Percentiles rank a stretch among this genome's conserved stretches.
Conservation (phyloP, 1,140 invertebrate genomes). For the Drosophila lacteicornis region DNA sequence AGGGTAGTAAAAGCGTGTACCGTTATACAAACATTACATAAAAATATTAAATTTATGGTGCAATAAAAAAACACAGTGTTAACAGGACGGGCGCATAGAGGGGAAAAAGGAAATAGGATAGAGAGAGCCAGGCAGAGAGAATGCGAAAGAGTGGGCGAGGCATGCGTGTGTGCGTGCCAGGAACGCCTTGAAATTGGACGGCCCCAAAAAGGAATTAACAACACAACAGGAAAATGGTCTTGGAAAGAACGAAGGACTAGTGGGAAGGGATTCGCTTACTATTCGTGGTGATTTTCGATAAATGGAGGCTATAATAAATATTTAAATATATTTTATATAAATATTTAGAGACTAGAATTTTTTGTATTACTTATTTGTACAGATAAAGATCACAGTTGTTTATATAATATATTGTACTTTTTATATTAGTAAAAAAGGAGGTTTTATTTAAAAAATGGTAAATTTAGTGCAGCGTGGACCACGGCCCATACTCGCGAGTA, state of each 20-base stretch:
- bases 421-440: no score
- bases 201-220: conserved; percentile 55
- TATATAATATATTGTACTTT: no score
- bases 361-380: neutral
- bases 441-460: no score
- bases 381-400: neutral
- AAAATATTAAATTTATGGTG: conserved; percentile 84
- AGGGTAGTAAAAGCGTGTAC: conserved; percentile 77
- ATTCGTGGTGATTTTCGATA: neutral
- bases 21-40: conserved; percentile 83
- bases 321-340: neutral
- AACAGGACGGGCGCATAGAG: conserved; percentile 40
- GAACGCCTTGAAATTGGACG: conserved; percentile 44
- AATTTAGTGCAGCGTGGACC: no score
- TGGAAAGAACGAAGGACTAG: neutral
- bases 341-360: no score
- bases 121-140: neutral
- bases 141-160: conserved; percentile 17
- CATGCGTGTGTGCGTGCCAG: conserved; percentile 60
- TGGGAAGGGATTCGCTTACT: neutral
- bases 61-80: conserved; percentile 81
- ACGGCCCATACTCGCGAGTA: no score
- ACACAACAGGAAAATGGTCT: conserved; percentile 15
- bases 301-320: neutral
- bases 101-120: conserved; percentile 8